A percentile compares a stretch with the other conserved stretches of the same genome.
Conservation (phyloP, 2,113 vertebrate genomes). For the Rhadina sibilatrix region DNA sequence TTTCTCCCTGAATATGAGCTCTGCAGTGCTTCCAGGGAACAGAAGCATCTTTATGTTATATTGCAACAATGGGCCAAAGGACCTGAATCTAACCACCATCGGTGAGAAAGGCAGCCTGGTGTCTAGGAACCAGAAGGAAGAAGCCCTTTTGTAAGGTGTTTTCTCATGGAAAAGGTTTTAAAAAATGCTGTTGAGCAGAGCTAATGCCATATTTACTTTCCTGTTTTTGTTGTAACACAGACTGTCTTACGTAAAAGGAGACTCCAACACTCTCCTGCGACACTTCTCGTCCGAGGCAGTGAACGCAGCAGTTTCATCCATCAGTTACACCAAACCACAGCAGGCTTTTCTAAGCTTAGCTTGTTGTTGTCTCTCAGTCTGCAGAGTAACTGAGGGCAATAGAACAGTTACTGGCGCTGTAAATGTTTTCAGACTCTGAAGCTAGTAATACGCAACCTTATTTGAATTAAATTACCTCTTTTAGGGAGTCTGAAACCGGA, state of each 20-base stretch:
- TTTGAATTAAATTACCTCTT: constrained; percentile 68
- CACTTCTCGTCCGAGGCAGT: neutral
- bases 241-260: neutral
- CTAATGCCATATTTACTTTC: neutral
- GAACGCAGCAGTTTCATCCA: neutral
- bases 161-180: neutral
- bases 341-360: neutral
- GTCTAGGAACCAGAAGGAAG: neutral
- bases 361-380: constrained; percentile 35
- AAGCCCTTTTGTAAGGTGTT: neutral
- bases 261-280: neutral
- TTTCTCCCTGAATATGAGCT: neutral
- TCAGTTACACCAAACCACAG: constrained; percentile 14
- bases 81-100: neutral
- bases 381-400: constrained; percentile 11
- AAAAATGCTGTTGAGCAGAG: neutral
- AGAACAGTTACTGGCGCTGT: constrained; percentile 44
- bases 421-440: constrained; percentile 63
- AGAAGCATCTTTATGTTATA: neutral
- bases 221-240: constrained; percentile 7
- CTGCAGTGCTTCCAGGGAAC: neutral
- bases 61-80: neutral
- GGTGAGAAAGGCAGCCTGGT: neutral
- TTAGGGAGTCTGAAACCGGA: constrained; percentile 54
- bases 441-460: constrained; percentile 39